Evolutionary conservation across 2,888 invertebrate genomes (phyloP).

Genomic region (Zygogramma bicolorata): DNA sequence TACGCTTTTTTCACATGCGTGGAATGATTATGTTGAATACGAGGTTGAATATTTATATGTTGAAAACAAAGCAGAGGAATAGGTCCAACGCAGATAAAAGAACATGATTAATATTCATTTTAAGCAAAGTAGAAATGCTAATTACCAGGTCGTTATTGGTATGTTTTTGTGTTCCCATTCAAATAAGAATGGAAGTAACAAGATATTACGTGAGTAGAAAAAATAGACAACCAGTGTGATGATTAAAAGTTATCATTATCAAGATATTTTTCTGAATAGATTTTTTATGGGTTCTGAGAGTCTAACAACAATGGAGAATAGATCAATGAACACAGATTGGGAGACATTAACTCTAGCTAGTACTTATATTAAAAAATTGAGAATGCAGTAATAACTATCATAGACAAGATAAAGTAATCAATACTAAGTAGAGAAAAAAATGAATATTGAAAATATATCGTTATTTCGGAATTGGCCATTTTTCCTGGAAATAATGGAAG

Average conservation of each 20-base stretch:
- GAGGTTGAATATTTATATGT: not conserved
- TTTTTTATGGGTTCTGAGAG: too few species aligned
- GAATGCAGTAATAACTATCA: too few species aligned
- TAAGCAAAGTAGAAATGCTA: slow-evolving; percentile 44
- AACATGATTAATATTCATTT: slow-evolving; percentile 43
- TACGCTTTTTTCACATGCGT: not conserved
- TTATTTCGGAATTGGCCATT: too few species aligned
- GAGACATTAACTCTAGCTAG: too few species aligned
- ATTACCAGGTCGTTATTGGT: slow-evolving; percentile 28
- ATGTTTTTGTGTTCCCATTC: slow-evolving; percentile 1
- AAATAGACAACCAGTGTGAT: not conserved
- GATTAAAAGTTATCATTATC: not conserved
- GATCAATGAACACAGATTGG: too few species aligned
- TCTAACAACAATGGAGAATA: too few species aligned
- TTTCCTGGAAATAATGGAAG: too few species aligned
- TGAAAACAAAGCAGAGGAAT: not conserved
- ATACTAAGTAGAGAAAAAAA: too few species aligned
- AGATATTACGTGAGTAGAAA: not conserved
- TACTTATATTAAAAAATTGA: too few species aligned
- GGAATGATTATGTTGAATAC: not conserved
- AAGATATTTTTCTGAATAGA: too few species aligned
- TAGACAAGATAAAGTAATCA: too few species aligned
- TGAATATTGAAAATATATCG: too few species aligned
- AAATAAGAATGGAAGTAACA: not conserved
- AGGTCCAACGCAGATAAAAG: not conserved